A percentile compares a stretch with the other conserved stretches of the same genome.
Conservation (phyloP, 92 coral and sea anemone species). For the Plumapathes pennacea region DNA sequence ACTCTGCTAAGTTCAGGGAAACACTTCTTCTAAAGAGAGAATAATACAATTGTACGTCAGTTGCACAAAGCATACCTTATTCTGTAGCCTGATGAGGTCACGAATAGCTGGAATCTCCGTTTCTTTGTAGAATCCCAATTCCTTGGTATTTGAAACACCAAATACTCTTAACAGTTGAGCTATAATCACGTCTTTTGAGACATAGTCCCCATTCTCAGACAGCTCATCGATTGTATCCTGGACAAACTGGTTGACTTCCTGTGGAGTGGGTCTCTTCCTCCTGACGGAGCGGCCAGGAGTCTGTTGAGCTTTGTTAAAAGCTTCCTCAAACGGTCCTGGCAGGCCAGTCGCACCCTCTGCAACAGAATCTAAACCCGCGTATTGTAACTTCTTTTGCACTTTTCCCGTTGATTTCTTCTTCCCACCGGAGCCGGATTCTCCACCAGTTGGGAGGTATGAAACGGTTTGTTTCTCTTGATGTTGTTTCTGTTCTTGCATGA, state of each 20-base stretch:
- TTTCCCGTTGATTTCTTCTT: no score
- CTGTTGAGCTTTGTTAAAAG: conserved; percentile 28
- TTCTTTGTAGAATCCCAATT: conserved; percentile 57
- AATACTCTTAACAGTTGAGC: conserved; percentile 51
- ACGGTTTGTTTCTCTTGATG: no score
- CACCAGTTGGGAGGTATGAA: not conserved
- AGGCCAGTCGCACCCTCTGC: conserved; percentile 5
- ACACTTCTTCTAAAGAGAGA: no score
- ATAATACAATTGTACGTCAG: not conserved
- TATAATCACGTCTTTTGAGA: conserved; percentile 61
- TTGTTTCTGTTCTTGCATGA: conserved; percentile 29
- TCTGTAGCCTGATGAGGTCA: conserved; percentile 61
- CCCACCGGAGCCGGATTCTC: no score
- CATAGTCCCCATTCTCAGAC: conserved; percentile 59
- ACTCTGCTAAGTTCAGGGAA: no score
- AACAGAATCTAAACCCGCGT: no score
- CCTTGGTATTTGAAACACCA: conserved; percentile 36
- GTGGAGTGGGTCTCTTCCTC: conserved; percentile 1
- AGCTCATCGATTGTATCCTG: conserved; percentile 46
- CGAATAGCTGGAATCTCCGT: conserved; percentile 62
- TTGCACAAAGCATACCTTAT: conserved; percentile 45
- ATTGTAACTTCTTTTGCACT: no score
- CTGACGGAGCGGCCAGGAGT: not conserved
- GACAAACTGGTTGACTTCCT: conserved; percentile 54
- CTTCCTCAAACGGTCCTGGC: conserved; percentile 54